phyloP scores from a whole-genome alignment of 2,888 invertebrate genomes.

The Chrysina gloriosa region DNA sequence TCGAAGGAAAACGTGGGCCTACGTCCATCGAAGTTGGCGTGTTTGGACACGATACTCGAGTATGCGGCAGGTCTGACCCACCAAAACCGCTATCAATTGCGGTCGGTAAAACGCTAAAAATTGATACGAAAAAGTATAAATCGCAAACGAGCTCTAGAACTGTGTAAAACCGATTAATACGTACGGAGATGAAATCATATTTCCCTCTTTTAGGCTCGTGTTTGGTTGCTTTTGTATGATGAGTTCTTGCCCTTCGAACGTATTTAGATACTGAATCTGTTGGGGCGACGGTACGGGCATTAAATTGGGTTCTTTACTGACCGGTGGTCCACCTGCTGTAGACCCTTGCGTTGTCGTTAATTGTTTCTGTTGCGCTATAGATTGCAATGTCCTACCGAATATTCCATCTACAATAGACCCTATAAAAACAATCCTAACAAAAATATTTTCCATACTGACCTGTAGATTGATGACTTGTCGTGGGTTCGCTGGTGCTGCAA shows the following conservation, averaged over 20 bases:
- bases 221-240: conserved; percentile 97
- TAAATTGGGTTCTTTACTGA: conserved; percentile 85
- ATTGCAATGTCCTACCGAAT: conserved; percentile 74
- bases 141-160: not conserved
- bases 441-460: conserved; percentile 53
- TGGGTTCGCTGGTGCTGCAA: conserved; percentile 63
- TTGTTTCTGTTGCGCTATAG: conserved; percentile 73
- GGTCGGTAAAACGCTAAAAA: conserved; percentile 59
- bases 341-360: conserved; percentile 60
- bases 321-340: conserved; percentile 56
- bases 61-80: conserved; percentile 61
- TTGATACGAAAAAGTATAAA: conserved; percentile 11
- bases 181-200: conserved; percentile 81
- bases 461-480: conserved; percentile 62
- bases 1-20: conserved; percentile 63
- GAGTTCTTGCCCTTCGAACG: conserved; percentile 95
- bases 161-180: conserved; percentile 58
- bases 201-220: conserved; percentile 84
- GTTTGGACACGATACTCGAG: conserved; percentile 66
- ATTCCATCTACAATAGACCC: conserved; percentile 68
- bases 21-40: conserved; percentile 68
- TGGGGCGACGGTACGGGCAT: conserved; percentile 97
- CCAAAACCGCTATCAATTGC: conserved; percentile 64
- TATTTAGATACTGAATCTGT: conserved; percentile 95
- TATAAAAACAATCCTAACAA: conserved; percentile 1